These are phyloP conservation scores for Carabus problematicus DNA, from an alignment of 2,888 invertebrate genomes.

Conservation along the genomic window DNA sequence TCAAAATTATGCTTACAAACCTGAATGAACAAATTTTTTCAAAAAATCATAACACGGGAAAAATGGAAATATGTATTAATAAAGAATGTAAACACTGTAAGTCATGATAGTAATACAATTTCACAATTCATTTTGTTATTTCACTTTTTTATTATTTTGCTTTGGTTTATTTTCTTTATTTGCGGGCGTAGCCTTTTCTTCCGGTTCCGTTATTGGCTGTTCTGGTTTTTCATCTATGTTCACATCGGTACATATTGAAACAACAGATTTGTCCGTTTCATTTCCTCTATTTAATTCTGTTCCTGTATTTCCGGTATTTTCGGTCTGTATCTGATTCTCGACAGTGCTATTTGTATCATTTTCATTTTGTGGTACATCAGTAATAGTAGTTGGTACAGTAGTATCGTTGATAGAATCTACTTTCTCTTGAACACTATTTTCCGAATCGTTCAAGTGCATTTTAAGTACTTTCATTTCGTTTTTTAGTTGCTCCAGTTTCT, in stretches of 20 bases:
- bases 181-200: background rate
- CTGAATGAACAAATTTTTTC: background rate
- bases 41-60: background rate
- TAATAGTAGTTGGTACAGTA: no score
- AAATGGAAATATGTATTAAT: background rate
- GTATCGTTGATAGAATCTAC: no score
- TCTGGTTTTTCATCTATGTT: background rate
- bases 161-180: background rate
- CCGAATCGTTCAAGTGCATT: constrained; percentile 46
- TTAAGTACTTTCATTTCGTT: constrained; percentile 50
- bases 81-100: background rate
- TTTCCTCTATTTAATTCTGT: background rate
- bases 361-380: background rate
- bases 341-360: background rate
- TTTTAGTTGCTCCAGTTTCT: constrained; percentile 49
- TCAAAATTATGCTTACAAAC: background rate
- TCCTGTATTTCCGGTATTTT: background rate
- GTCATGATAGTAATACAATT: background rate
- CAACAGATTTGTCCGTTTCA: background rate
- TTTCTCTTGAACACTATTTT: no score
- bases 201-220: background rate
- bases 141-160: background rate
- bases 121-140: background rate
- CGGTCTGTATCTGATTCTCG: background rate
- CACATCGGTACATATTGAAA: background rate